phyloP scores from a whole-genome alignment of 2,113 vertebrate genomes.

The Saccopteryx bilineata region DNA sequence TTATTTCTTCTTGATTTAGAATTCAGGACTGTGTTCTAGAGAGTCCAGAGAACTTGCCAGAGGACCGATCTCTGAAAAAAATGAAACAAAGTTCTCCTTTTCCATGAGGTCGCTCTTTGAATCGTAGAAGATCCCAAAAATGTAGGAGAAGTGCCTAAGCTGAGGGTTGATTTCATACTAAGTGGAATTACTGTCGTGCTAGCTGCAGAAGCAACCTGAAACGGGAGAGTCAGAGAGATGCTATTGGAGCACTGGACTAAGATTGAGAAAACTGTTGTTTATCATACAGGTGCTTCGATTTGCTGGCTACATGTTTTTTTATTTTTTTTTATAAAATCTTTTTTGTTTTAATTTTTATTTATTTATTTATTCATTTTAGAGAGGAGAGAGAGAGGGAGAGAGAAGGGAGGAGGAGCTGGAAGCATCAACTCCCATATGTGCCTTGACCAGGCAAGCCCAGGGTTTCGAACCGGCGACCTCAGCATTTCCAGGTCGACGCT shows the following conservation, averaged over 20 bases:
- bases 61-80: neutral
- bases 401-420: no score
- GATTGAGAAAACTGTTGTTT: neutral
- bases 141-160: neutral
- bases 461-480: no score
- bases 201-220: neutral
- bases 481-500: no score
- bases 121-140: neutral
- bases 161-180: neutral
- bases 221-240: neutral
- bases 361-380: no score
- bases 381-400: no score
- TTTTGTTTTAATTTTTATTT: no score
- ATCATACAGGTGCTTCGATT: neutral
- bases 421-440: no score
- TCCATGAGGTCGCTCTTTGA: neutral
- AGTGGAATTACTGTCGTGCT: neutral
- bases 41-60: neutral
- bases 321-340: no score
- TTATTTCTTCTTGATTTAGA: constrained; percentile 36
- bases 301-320: neutral
- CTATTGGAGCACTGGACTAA: neutral
- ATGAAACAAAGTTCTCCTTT: neutral
- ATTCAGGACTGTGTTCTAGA: constrained; percentile 36
- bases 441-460: no score